A percentile compares a stretch with the other conserved stretches of the same genome.
Conservation (phyloP, 1,140 invertebrate species). For the Leptinotarsa undecemlineata region DNA sequence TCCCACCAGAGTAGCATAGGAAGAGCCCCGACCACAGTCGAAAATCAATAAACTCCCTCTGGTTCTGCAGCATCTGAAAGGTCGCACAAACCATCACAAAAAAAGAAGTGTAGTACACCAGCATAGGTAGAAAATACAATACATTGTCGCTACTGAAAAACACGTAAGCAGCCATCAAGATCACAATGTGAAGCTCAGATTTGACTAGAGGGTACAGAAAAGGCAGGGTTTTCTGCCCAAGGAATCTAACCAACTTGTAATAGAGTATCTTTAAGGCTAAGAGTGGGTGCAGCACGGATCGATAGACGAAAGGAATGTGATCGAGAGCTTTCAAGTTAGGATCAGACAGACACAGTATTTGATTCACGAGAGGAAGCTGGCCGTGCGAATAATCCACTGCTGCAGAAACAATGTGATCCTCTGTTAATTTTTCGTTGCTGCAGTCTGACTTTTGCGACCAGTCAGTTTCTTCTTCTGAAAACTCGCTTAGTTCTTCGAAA, state of each 20-base stretch:
- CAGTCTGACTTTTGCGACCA: constrained; percentile 56
- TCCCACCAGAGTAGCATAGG: constrained; percentile 68
- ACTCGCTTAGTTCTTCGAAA: constrained; percentile 38
- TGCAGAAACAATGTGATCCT: constrained; percentile 78
- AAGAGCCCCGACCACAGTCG: constrained; percentile 80
- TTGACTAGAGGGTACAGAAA: constrained; percentile 58
- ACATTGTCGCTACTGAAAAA: constrained; percentile 68
- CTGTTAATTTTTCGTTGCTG: constrained; percentile 73
- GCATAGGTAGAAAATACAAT: constrained; percentile 68
- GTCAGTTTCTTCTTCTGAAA: constrained; percentile 51
- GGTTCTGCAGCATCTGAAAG: constrained; percentile 76
- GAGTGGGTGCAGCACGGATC: constrained; percentile 71
- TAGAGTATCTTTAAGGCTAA: constrained; percentile 71
- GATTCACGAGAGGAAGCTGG: constrained; percentile 74
- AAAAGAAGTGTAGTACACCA: constrained; percentile 73
- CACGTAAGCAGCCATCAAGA: constrained; percentile 70
- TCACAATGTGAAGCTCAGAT: constrained; percentile 65
- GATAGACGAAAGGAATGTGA: constrained; percentile 70
- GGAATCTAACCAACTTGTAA: constrained; percentile 64
- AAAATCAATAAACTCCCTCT: constrained; percentile 74
- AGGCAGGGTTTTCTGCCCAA: constrained; percentile 63
- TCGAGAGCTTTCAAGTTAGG: constrained; percentile 67
- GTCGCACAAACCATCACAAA: constrained; percentile 75
- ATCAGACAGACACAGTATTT: constrained; percentile 70
- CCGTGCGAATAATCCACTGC: constrained; percentile 80